Evolutionary conservation across 2,888 invertebrate species (phyloP).

Genomic region (Melipona beecheii): DNA sequence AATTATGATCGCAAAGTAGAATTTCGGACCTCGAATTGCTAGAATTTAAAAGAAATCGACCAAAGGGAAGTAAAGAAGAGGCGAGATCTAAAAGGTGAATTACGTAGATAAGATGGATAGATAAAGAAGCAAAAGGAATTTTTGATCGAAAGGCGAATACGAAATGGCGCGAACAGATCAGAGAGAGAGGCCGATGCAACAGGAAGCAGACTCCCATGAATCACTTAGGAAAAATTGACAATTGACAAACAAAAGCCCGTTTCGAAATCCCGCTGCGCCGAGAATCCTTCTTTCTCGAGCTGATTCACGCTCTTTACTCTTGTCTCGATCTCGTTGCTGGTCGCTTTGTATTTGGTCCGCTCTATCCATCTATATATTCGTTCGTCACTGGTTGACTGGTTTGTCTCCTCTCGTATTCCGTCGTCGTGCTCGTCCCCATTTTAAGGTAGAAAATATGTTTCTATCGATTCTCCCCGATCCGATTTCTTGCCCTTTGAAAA

Average conservation of each 20-base stretch:
- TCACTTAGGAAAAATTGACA: constrained; percentile 66
- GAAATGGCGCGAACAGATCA: neutral
- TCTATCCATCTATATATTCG: neutral
- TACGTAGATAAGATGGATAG: neutral
- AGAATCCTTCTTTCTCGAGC: constrained; percentile 27
- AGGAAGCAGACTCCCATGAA: constrained; percentile 56
- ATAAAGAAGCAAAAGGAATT: neutral
- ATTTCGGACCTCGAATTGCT: neutral
- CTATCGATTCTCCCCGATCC: neutral
- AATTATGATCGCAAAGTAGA: neutral
- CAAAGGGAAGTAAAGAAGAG: neutral
- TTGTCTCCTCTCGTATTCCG: neutral
- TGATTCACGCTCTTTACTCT: constrained; percentile 38
- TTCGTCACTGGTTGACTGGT: constrained; percentile 1
- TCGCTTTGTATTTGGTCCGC: neutral
- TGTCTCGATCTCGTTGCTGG: neutral
- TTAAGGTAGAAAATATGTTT: constrained; percentile 10
- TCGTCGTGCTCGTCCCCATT: neutral
- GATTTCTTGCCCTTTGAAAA: neutral
- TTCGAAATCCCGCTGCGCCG: constrained; percentile 47
- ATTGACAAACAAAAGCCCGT: constrained; percentile 65
- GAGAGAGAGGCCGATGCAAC: constrained; percentile 20
- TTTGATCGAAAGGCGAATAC: neutral
- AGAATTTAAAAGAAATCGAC: neutral
- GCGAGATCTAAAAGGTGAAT: too few species aligned